Evolutionary conservation across 1,140 invertebrate genomes (phyloP).

Genomic region (Sarcophaga bullata): DNA sequence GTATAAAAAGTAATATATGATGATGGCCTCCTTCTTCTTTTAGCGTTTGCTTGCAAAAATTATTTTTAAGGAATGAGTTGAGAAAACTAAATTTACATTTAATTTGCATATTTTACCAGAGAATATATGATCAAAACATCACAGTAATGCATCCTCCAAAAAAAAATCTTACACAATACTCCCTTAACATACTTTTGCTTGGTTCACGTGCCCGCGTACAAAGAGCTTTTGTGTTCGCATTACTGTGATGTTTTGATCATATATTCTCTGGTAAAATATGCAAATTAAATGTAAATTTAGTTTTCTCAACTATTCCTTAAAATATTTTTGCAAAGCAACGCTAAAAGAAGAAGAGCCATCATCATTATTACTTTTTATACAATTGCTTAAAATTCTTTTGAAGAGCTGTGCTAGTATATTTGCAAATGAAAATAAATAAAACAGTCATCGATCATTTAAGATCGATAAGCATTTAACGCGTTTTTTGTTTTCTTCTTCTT

Average conservation of each 20-base stretch:
- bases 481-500: neutral
- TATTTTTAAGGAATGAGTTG: slow-evolving; percentile 52
- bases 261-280: slow-evolving; percentile 50
- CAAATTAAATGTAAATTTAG: slow-evolving; percentile 63
- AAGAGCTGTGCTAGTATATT: neutral
- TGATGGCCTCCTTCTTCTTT: neutral
- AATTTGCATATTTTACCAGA: slow-evolving; percentile 58
- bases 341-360: neutral
- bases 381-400: slow-evolving; percentile 17
- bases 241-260: neutral
- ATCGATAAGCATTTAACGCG: slow-evolving; percentile 19
- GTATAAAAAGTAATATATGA: slow-evolving; percentile 24
- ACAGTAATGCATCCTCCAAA: neutral
- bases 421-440: neutral
- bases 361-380: slow-evolving; percentile 24
- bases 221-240: neutral
- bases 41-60: neutral
- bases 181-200: too few species aligned
- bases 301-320: slow-evolving; percentile 52
- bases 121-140: neutral
- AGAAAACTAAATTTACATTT: slow-evolving; percentile 58
- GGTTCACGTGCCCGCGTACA: too few species aligned
- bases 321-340: neutral
- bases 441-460: slow-evolving; percentile 19
- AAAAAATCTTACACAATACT: too few species aligned